Base-by-base conservation (phyloP, 2,797 vertebrate species). In the Tenualosa ilisha region DNA sequence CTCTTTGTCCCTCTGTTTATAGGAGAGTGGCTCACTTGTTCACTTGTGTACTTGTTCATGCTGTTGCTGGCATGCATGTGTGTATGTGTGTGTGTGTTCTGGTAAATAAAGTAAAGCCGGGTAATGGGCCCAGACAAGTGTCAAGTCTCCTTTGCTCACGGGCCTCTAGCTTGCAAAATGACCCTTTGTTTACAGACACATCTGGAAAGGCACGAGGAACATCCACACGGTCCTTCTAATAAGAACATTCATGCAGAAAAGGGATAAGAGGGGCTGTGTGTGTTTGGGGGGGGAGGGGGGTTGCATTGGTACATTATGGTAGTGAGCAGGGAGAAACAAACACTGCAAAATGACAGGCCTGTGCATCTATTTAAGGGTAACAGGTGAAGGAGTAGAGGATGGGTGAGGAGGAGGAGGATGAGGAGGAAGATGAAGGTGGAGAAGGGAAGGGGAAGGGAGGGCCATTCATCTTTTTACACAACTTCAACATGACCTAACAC, bases 51-150 rank as follows among this genome's bases (percentile, higher is more conserved):
- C 6, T 24, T 63, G 22, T n/a, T 63, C 22, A 7, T 79, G 72
- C 72, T 68, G 65, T 31, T 43, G 68, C 68, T 40, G 15, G 72
- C 31, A 7, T 46, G 86, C 87, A 86, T 24, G 49, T 72, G 37
- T 46, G 51, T 43, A 43, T 84, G 86, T 81, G 68, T 72, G 91
- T 89, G 91, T 89, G 87, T 46, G 68, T 91, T 91, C 89, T 86
- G 81, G 86, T 85, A 91, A 89, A 89, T 20, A 86, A 88, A 87
- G 92, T 93, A 93, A 92, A 91, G 9, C 85, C 40, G 88, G 81
- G 84, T 95, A 96, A 96, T 95, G 93, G 92, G 89, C 90, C 65
- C 90, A 90, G 94, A 95, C 94, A 93, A 93, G 94, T 94, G 94
- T 95, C 95, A 95, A 91, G 88, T 93, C 87, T 89, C 89, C 93